Conservation (phyloP, 2,113 vertebrate genomes). For the Lepus timidus region DNA sequence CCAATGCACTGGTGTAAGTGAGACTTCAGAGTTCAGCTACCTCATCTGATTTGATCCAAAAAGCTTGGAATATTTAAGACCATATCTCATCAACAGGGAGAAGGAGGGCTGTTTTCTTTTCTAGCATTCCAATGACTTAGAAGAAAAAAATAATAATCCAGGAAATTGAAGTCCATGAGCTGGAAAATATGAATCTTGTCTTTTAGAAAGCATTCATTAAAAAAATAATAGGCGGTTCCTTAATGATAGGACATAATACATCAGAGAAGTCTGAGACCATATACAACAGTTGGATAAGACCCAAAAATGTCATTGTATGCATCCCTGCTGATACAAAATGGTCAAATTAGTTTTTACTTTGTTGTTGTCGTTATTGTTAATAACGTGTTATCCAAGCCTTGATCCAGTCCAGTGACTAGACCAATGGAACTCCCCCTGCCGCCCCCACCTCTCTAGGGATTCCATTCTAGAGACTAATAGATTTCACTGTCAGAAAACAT, state of each 20-base stretch:
- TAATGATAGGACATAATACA: constrained; percentile 68
- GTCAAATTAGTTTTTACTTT: constrained; percentile 66
- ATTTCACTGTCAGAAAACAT: constrained; percentile 86
- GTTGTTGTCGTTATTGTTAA: constrained; percentile 45
- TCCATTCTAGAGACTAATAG: constrained; percentile 85
- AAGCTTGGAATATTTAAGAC: constrained; percentile 73
- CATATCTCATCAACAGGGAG: constrained; percentile 56
- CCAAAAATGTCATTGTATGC: constrained; percentile 70
- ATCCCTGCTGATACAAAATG: constrained; percentile 72
- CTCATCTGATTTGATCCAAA: constrained; percentile 75
- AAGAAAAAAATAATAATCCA: constrained; percentile 71
- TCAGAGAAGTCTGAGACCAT: constrained; percentile 53
- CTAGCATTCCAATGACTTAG: constrained; percentile 67
- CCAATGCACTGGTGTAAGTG: constrained; percentile 75
- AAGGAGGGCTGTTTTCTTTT: constrained; percentile 69
- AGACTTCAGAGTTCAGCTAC: constrained; percentile 72
- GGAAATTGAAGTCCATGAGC: constrained; percentile 77
- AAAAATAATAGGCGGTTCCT: constrained; percentile 68
- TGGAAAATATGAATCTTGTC: constrained; percentile 79
- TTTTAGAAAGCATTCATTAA: constrained; percentile 77
- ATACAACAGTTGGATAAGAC: constrained; percentile 55
- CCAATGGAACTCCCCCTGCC: constrained; percentile 76
- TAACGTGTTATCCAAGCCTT: constrained; percentile 80
- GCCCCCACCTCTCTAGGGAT: constrained; percentile 80
- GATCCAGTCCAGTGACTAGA: constrained; percentile 83